Percentiles rank a stretch among this genome's conserved stretches.
phyloP scores from a whole-genome alignment of 1,140 invertebrate species.

The Euwallacea fornicatus region DNA sequence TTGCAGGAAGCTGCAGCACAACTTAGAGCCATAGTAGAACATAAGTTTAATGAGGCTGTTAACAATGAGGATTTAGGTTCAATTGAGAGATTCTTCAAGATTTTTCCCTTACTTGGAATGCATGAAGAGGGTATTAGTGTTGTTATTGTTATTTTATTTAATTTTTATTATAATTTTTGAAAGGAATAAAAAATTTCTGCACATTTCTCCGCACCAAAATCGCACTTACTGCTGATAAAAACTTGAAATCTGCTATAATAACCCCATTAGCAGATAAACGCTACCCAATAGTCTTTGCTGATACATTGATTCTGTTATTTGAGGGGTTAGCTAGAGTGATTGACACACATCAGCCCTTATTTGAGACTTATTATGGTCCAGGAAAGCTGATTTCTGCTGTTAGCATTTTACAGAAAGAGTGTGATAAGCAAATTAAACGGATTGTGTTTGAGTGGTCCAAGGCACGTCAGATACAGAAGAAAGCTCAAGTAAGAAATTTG shows the following conservation, averaged over 20 bases:
- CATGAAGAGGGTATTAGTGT: constrained; percentile 70
- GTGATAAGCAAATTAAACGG: constrained; percentile 72
- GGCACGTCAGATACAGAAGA: constrained; percentile 69
- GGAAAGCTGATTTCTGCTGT: constrained; percentile 74
- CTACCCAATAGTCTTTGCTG: constrained; percentile 76
- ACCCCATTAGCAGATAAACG: constrained; percentile 70
- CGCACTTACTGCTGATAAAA: constrained; percentile 73
- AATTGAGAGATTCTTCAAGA: constrained; percentile 97
- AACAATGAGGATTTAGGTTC: constrained; percentile 85
- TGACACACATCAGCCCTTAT: constrained; percentile 89
- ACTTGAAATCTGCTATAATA: constrained; percentile 65
- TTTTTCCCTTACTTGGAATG: constrained; percentile 91
- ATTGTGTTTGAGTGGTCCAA: constrained; percentile 79
- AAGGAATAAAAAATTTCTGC: constrained; percentile 84
- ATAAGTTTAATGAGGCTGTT: constrained; percentile 91
- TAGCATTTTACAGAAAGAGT: constrained; percentile 80
- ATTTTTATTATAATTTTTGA: background rate
- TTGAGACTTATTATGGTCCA: constrained; percentile 93
- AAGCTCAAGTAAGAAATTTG: constrained; percentile 61
- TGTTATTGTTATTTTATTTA: background rate
- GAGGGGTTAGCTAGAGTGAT: constrained; percentile 87
- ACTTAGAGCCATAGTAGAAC: constrained; percentile 68
- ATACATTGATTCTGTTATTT: constrained; percentile 81
- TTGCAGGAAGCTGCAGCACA: constrained; percentile 80
- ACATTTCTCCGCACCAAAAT: constrained; percentile 85